Base-by-base conservation (phyloP, 2,797 vertebrate species). In the Macropodus opercularis region DNA sequence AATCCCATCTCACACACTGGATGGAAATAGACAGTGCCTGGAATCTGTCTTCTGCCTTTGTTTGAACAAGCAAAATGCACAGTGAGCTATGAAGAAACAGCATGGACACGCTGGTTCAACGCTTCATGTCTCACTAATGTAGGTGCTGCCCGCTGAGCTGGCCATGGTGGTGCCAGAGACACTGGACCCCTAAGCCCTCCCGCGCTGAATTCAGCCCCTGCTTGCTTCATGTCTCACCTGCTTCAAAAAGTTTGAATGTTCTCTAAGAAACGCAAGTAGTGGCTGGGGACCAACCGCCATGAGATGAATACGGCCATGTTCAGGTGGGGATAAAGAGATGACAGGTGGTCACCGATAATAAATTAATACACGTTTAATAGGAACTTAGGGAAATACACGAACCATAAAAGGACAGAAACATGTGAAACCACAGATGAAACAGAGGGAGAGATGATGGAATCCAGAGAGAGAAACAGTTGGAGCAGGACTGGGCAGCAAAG, bases 291-390 rank as follows among this genome's bases (percentile, higher is more conserved):
- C 5, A n/a, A 22, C 11, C 26, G 62, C 52, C 59, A 84, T 51
- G 49, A 70, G 75, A 61, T 57, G 51, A 75, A 59, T 41, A 22
- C 44, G 44, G 50, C 44, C 61, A 29, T 0, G 61, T 38, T 59
- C 50, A 71, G 62, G 26, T 60, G 58, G 59, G 53, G 68, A 67
- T 50, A 34, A 72, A 71, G 77, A 66, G 52, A 69, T 78, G 77
- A 79, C 76, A 74, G 69, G 71, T 58, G 68, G 64, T 41, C 57
- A 67, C 61, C 74, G 66, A 77, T 84, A 84, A 89, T 87, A 75
- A 81, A 57, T 81, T 80, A 85, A 79, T 65, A 51, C 65, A 67
- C 65, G 76, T 85, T 83, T 69, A 48, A 76, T 63, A 61, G 52
- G 35, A 60, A 40, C 50, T 74, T 72, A 63, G 74, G 79, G 66